Evolutionary conservation across 1,140 invertebrate genomes (phyloP).

Genomic region (Drosophila albomicans): DNA sequence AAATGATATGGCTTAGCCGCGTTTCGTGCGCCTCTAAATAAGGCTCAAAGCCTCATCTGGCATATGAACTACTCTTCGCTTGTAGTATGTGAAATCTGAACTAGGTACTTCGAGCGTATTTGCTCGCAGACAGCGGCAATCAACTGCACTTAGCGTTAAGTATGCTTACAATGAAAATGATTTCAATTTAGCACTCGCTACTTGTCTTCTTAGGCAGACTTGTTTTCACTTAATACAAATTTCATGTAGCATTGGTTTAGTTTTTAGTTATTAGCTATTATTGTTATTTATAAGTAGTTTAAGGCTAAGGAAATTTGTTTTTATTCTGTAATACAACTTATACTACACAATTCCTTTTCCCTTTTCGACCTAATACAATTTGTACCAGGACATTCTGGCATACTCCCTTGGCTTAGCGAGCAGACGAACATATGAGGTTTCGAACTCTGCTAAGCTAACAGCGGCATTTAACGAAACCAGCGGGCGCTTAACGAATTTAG

Average conservation of each 20-base stretch:
- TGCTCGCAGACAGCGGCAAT: conserved; percentile 58
- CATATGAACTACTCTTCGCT: conserved; percentile 30
- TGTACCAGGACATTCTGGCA: conserved; percentile 1
- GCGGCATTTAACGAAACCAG: conserved; percentile 1
- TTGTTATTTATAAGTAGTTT: background rate
- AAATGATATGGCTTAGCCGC: conserved; percentile 61
- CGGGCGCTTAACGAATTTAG: conserved; percentile 20
- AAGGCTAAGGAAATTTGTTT: background rate
- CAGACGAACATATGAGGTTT: background rate
- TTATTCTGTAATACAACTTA: background rate
- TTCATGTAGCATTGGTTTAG: background rate
- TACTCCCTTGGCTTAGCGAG: background rate
- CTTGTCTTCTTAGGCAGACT: background rate
- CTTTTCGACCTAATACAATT: conserved; percentile 29
- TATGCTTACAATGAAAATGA: conserved; percentile 44
- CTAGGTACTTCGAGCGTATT: conserved; percentile 52
- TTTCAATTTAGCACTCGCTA: conserved; percentile 43
- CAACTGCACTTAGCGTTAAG: conserved; percentile 69
- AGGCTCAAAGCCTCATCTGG: conserved; percentile 47
- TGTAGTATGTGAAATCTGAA: conserved; percentile 37
- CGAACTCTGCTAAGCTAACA: conserved; percentile 24
- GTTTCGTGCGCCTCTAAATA: conserved; percentile 49
- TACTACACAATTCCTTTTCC: background rate
- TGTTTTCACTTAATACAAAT: background rate
- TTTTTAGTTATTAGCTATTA: background rate